Conservation (phyloP, 2,888 invertebrate species). For the Dynastes tityus region DNA sequence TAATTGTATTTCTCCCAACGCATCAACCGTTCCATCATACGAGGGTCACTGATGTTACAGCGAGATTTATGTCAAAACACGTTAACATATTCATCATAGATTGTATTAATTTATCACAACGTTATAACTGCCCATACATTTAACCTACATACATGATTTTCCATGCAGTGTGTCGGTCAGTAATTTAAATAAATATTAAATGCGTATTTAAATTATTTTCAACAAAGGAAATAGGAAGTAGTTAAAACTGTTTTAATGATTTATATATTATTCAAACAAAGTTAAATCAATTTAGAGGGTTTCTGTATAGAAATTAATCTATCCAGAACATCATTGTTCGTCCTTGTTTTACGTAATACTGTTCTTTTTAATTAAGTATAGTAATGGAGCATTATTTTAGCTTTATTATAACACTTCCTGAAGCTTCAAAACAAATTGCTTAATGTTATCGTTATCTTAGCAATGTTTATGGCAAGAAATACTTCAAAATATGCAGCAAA, state of each 20-base stretch:
- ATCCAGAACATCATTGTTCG: neutral
- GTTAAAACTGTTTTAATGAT: slow-evolving; percentile 26
- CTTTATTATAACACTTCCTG: too few relatives aligned
- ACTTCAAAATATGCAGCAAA: too few relatives aligned
- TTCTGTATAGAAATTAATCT: slow-evolving; percentile 2
- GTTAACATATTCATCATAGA: slow-evolving; percentile 35
- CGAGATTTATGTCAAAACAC: slow-evolving; percentile 48
- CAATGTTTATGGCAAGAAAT: too few relatives aligned
- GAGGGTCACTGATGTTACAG: slow-evolving; percentile 41
- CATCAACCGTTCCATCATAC: slow-evolving; percentile 28
- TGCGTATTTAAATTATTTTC: slow-evolving; percentile 3
- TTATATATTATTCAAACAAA: slow-evolving; percentile 22
- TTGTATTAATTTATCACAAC: slow-evolving; percentile 9
- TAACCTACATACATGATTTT: neutral
- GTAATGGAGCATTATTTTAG: too few relatives aligned
- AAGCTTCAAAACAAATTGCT: too few relatives aligned
- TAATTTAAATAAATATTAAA: slow-evolving; percentile 17
- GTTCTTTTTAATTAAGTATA: too few relatives aligned
- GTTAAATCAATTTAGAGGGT: neutral
- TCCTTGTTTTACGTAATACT: too few relatives aligned
- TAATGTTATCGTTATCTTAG: too few relatives aligned
- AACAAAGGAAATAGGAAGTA: slow-evolving; percentile 18
- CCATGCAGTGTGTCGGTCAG: neutral
- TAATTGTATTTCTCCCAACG: slow-evolving; percentile 50
- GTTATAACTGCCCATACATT: neutral